These are phyloP conservation scores for Gastrophryne carolinensis DNA, from an alignment of 2,797 vertebrate genomes.

Conservation along the genomic window DNA sequence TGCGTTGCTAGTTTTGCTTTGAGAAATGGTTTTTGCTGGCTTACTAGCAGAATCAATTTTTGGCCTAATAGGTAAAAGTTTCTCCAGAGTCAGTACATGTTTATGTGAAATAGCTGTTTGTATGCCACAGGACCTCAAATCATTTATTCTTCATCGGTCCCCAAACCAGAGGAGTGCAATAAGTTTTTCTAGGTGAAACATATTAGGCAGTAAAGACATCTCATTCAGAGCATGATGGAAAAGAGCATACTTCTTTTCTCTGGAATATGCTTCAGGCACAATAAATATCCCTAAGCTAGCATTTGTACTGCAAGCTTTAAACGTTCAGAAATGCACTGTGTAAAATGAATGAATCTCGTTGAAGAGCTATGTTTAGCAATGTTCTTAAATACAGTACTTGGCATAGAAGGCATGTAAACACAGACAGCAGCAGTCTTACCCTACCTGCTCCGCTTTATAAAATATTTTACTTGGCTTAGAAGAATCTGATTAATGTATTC, in stretches of 20 bases:
- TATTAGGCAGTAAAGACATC: constrained; percentile 49
- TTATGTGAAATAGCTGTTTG: constrained; percentile 44
- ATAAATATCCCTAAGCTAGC: constrained; percentile 40
- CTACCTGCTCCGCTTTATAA: no score
- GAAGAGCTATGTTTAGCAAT: background rate
- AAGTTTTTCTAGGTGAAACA: constrained; percentile 43
- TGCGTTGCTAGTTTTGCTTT: constrained; percentile 37
- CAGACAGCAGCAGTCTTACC: background rate
- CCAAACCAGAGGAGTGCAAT: constrained; percentile 43
- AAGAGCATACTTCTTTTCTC: constrained; percentile 41
- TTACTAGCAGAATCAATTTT: constrained; percentile 46
- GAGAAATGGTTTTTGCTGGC: constrained; percentile 42
- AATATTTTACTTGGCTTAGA: no score
- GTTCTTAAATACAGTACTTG: background rate
- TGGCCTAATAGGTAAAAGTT: constrained; percentile 47
- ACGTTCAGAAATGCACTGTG: constrained; percentile 11
- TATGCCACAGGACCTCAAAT: constrained; percentile 41
- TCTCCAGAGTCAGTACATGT: constrained; percentile 44
- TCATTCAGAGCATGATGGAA: constrained; percentile 30
- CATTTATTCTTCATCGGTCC: constrained; percentile 50
- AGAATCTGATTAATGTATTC: no score
- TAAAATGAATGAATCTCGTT: constrained; percentile 17
- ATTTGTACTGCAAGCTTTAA: constrained; percentile 9
- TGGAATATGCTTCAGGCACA: constrained; percentile 42
- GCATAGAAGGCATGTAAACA: background rate